Evolutionary conservation across 2,113 vertebrate species (phyloP).

Genomic region (Scomber scombrus): DNA sequence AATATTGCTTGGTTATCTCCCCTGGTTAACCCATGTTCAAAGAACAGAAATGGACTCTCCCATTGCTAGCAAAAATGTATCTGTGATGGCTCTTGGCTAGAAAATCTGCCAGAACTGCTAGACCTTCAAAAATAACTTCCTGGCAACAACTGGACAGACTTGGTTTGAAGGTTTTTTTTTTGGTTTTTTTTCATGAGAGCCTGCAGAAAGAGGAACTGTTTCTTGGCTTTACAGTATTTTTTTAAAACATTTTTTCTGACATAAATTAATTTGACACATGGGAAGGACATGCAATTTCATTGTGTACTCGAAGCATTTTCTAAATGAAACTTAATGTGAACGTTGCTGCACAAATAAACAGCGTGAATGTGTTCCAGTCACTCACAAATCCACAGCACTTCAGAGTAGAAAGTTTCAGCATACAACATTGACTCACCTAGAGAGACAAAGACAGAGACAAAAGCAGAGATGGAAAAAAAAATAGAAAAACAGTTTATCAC

Average conservation of each 20-base stretch:
- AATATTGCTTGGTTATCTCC: constrained; percentile 65
- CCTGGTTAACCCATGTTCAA: constrained; percentile 73
- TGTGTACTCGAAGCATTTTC: constrained; percentile 13
- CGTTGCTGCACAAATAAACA: constrained; percentile 10
- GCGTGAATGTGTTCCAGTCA: constrained; percentile 20
- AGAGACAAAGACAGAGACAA: constrained; percentile 58
- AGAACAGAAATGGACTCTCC: constrained; percentile 61
- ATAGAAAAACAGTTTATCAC: not conserved
- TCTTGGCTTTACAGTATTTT: constrained; percentile 3
- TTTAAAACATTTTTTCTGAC: not conserved
- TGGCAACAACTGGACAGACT: constrained; percentile 9
- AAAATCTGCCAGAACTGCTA: constrained; percentile 35
- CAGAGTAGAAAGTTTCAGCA: constrained; percentile 26
- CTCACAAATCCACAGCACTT: constrained; percentile 51
- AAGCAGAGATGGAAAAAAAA: constrained; percentile 61
- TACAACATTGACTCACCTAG: constrained; percentile 62
- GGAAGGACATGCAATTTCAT: not conserved
- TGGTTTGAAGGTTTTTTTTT: not conserved
- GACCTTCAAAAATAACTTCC: constrained; percentile 17
- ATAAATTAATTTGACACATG: constrained; percentile 2
- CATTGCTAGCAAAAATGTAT: constrained; percentile 45
- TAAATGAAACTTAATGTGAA: not conserved
- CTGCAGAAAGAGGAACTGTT: constrained; percentile 15
- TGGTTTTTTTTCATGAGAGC: not conserved
- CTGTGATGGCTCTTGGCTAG: constrained; percentile 30